Evolutionary conservation across 2,888 invertebrate species (phyloP), one percentile per base, ranked within the genome.

Genomic region (Erebia palarica): DNA sequence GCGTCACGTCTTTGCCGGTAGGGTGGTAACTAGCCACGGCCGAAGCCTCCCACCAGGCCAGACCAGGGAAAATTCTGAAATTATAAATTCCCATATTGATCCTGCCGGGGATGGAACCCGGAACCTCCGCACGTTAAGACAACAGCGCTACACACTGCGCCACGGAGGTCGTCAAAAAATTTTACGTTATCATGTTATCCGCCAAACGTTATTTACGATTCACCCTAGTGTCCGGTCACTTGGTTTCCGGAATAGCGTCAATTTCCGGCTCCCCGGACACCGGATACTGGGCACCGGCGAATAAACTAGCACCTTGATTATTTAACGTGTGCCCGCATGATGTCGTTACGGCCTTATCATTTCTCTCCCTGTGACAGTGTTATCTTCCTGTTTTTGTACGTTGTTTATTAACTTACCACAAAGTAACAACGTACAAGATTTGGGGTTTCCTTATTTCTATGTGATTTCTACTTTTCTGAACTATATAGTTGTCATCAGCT

Each of bases 221-320:
- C 14, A 27, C 4, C 14, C 7, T 14, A 21, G 49, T 49, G 63
- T 21, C 49, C 49, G 47, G 63, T 14, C 63, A 49, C 18, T 61
- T 49, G 49, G 21, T 47, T 63, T 49, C 63, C 63, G 63, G 63
- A 21, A 8, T 13, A 11, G 21, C 16, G 47, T 63, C 49, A 63
- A 49, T 63, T 49, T 21, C 63, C 47, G 63, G 63, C 11, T 1
- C 18, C 49, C 21, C 14, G 63, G n/a, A 49, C 63, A 14, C 47
- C 21, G 63, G 63, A 27, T 27, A 16, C 53, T 0, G 51, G 16
- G 9, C 18, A 16, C 42, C 1, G 61, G 44, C 44, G 42, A 16
- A 44, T 7, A 11, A 47, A 49, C 21, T 9, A 49, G 44, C 14
- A 8, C 47, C 21, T 21, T 14, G 18, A 16, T 18, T 18, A 49